A percentile compares a stretch with the other conserved stretches of the same genome.
phyloP scores from a whole-genome alignment of 2,113 vertebrate genomes.

The Plecturocebus donacophilus region DNA sequence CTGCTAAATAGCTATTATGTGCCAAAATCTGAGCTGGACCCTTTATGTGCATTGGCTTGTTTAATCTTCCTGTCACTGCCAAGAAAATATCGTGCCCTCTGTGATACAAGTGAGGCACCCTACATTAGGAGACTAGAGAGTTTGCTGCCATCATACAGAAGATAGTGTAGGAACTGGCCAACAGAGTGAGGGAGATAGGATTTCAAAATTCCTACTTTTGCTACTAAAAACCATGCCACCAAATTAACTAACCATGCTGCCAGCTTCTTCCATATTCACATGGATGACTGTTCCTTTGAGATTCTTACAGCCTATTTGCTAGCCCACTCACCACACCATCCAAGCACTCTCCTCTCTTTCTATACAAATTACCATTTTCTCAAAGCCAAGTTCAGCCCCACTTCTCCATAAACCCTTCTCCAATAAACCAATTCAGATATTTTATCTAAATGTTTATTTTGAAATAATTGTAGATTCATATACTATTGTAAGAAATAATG shows the following conservation, averaged over 20 bases:
- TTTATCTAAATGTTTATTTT: neutral
- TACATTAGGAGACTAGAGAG: neutral
- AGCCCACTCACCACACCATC: neutral
- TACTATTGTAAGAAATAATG: neutral
- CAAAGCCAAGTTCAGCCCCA: neutral
- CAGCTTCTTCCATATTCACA: neutral
- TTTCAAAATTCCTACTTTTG: conserved; percentile 19
- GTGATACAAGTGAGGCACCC: neutral
- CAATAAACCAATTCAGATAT: neutral
- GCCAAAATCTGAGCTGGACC: neutral
- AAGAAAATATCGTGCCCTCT: neutral
- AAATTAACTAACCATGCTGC: neutral
- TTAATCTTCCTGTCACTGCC: neutral
- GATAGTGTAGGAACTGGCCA: neutral
- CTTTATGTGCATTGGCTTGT: neutral
- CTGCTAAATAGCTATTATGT: neutral
- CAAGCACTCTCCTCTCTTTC: neutral
- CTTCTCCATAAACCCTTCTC: neutral
- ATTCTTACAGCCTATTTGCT: neutral
- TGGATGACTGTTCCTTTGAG: neutral
- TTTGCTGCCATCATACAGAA: neutral
- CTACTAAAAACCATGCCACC: neutral
- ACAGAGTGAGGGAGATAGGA: neutral
- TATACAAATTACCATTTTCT: neutral
- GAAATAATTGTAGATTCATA: neutral